Evolutionary conservation across 2,888 invertebrate species (phyloP).

Genomic region (Acrocyrtus sp.): DNA sequence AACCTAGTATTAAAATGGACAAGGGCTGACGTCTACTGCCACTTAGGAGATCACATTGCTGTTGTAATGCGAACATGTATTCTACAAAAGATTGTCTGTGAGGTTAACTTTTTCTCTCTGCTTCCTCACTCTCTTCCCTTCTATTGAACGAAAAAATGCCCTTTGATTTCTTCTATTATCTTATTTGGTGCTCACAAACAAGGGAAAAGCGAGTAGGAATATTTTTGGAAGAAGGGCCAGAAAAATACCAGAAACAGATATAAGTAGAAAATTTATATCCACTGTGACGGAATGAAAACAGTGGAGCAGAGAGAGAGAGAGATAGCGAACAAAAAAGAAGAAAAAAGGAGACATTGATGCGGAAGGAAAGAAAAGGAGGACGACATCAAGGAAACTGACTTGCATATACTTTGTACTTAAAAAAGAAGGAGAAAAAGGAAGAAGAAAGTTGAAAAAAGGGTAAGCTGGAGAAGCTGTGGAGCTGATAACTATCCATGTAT

Average conservation of each 20-base stretch:
- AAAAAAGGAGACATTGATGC: slow-evolving; percentile 43
- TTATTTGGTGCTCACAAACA: no score
- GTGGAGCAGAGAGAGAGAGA: no score
- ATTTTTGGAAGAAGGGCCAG: no score
- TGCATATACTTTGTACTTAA: no score
- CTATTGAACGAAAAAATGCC: slow-evolving; percentile 3
- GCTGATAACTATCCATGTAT: not conserved
- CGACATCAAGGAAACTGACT: slow-evolving; percentile 24
- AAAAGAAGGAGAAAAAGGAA: not conserved
- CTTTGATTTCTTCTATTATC: slow-evolving; percentile 28
- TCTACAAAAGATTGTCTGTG: slow-evolving; percentile 23
- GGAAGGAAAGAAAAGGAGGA: slow-evolving; percentile 37
- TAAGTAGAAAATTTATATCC: no score
- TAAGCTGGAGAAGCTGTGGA: not conserved
- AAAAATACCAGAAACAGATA: no score
- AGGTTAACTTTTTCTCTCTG: slow-evolving; percentile 7
- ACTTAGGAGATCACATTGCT: slow-evolving; percentile 39
- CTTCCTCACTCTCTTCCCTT: not conserved
- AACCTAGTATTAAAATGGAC: slow-evolving; percentile 21
- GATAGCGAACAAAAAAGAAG: no score
- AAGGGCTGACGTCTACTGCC: slow-evolving; percentile 39
- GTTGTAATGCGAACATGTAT: slow-evolving; percentile 21
- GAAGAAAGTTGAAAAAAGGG: not conserved
- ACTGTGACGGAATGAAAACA: no score
- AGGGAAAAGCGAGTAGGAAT: no score